Conservation (phyloP, 2,113 vertebrate species). For the Phyllopteryx taeniolatus region DNA sequence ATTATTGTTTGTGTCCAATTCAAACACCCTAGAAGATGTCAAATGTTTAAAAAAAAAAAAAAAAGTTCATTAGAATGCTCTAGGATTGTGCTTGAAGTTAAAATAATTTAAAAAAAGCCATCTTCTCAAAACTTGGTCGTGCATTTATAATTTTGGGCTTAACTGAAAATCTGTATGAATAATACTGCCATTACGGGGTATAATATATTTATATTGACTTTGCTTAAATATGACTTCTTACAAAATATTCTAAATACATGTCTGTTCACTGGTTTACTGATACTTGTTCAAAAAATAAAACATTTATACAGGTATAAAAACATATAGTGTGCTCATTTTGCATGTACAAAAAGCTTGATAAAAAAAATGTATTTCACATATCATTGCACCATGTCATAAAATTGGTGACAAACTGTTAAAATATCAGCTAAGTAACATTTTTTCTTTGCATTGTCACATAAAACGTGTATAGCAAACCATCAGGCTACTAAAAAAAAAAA, state of each 20-base stretch:
- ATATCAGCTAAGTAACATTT: constrained; percentile 8
- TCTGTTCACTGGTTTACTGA: constrained; percentile 20
- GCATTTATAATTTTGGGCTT: neutral
- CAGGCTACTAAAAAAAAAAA: constrained; percentile 22
- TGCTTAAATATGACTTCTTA: constrained; percentile 29
- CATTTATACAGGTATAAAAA: constrained; percentile 33
- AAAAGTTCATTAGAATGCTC: neutral
- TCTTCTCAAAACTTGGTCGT: neutral
- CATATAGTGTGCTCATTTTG: constrained; percentile 21
- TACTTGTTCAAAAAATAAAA: constrained; percentile 61
- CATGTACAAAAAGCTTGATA: constrained; percentile 12
- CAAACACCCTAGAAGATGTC: neutral
- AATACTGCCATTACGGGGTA: constrained; percentile 23
- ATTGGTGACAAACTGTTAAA: neutral
- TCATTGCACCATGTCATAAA: constrained; percentile 9
- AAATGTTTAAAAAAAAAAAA: neutral
- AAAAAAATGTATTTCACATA: constrained; percentile 35
- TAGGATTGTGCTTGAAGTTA: neutral
- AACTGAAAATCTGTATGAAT: neutral
- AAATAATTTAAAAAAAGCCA: neutral
- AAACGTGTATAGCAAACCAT: constrained; percentile 35
- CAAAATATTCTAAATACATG: constrained; percentile 38
- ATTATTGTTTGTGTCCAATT: neutral
- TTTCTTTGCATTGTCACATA: constrained; percentile 39
- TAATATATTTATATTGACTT: constrained; percentile 7